Base-by-base conservation (phyloP, 2,888 invertebrate species). In the Philereme transversata region DNA sequence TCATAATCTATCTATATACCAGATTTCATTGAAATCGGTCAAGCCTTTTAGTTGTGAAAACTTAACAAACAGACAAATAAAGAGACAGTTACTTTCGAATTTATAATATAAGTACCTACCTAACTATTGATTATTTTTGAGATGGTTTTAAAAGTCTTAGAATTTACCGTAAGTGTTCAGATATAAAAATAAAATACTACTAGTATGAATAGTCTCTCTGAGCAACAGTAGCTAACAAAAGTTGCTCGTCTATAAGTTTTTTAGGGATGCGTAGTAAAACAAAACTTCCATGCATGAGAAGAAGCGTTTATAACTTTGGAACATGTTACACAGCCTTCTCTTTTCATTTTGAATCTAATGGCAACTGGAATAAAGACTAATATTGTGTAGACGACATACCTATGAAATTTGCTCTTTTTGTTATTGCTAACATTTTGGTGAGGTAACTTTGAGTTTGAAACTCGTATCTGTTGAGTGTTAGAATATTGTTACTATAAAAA, bases 191-290 rank as follows among this genome's bases (percentile, higher is more conserved):
- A 22, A 22, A 22, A 22, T n/a, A n/a, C n/a, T n/a, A 22, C 3
- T 22, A 22, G 22, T 3, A 22, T 22, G 22, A 3, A 22, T 22
- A 2, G 22, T 22, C 22, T 22, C 22, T 22, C 22, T 22, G 22
- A 22, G 22, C 22, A 22, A 22, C 22, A 22, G 22, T 22, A 2
- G 22, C 22, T 22, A 22, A 22, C 1, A 22, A 22, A 22, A 22
- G 3, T 22, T 22, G 22, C 1, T 22, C 22, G 22, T 22, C 22
- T 22, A 22, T 22, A 22, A 22, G 22, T 22, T 22, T 22, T 71
- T 70, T 67, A 69, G 69, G 69, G 63, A 55, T 68, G 64, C 57
- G 62, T 64, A 60, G 56, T 53, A 60, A 66, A 66, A 63, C 67
- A 64, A 68, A 71, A 68, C 63, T 68, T 70, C 57, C 58, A 34